phyloP scores from a whole-genome alignment of 2,113 vertebrate species.

The Pterocles burchelli region DNA sequence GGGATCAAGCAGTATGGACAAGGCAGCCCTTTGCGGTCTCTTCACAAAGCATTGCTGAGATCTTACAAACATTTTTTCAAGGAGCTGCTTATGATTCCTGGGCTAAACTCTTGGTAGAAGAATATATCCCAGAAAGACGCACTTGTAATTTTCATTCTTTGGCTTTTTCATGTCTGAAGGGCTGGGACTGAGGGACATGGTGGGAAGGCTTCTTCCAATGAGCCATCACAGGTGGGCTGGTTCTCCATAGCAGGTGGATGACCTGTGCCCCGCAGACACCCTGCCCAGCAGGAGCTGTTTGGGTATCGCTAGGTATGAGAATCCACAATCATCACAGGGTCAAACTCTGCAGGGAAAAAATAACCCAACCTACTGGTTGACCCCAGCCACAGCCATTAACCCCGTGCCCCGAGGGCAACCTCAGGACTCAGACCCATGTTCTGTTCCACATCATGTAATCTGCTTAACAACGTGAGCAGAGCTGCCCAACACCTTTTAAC shows the following conservation, averaged over 20 bases:
- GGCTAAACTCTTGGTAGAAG: neutral
- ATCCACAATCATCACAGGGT: neutral
- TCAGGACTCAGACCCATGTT: neutral
- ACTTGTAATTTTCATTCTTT: neutral
- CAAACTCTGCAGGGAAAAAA: neutral
- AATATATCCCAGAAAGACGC: neutral
- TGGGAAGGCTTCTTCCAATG: neutral
- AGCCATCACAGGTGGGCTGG: neutral
- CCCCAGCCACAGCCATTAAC: neutral
- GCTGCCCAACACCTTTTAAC: neutral
- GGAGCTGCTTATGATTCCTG: neutral
- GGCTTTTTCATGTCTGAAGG: neutral
- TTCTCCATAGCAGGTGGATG: neutral
- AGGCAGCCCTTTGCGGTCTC: neutral
- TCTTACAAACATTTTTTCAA: neutral
- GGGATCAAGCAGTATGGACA: rapidly evolving
- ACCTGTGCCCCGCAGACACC: neutral
- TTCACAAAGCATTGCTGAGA: neutral
- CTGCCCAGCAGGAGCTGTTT: neutral
- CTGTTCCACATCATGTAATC: neutral
- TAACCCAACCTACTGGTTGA: neutral
- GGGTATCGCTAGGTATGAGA: neutral
- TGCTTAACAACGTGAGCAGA: neutral
- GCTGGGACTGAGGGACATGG: neutral
- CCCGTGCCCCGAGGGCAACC: neutral